phyloP scores from a whole-genome alignment of 2,888 invertebrate species.

The Drosophila merina region DNA sequence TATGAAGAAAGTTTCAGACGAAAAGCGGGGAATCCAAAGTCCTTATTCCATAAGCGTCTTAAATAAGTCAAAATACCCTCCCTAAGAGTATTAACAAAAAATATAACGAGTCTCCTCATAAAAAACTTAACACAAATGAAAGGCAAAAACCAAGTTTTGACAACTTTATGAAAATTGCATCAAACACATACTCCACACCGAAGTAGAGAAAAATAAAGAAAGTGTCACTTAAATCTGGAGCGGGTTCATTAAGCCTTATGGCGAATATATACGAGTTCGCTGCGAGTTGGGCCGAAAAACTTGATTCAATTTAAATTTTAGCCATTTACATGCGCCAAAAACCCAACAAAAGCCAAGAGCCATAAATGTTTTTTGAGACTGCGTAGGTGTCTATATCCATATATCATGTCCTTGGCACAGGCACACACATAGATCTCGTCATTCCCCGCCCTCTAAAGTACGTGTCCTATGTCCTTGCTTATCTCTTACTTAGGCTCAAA shows the following conservation, averaged over 20 bases:
- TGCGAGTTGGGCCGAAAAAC: conserved; percentile 13
- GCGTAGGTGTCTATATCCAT: conserved; percentile 28
- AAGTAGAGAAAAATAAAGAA: conserved; percentile 7
- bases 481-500: conserved; percentile 48
- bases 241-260: conserved; percentile 31
- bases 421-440: conserved; percentile 10
- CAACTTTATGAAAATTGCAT: conserved; percentile 52
- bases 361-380: conserved; percentile 38
- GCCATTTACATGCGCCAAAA: conserved; percentile 28
- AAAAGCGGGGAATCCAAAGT: no score
- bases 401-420: conserved; percentile 11
- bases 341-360: conserved; percentile 20
- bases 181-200: conserved; percentile 1
- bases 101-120: conserved; percentile 27
- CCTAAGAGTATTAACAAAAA: not conserved
- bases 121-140: conserved; percentile 48
- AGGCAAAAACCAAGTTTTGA: conserved; percentile 41
- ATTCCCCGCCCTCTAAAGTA: not conserved
- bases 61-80: not conserved
- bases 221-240: conserved; percentile 46
- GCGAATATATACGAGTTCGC: conserved; percentile 10
- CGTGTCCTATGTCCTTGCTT: conserved; percentile 32
- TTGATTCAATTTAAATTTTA: conserved; percentile 65
- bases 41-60: no score
- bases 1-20: no score